Base-by-base conservation (phyloP, 1,140 invertebrate species). In the Callitettix versicolor region DNA sequence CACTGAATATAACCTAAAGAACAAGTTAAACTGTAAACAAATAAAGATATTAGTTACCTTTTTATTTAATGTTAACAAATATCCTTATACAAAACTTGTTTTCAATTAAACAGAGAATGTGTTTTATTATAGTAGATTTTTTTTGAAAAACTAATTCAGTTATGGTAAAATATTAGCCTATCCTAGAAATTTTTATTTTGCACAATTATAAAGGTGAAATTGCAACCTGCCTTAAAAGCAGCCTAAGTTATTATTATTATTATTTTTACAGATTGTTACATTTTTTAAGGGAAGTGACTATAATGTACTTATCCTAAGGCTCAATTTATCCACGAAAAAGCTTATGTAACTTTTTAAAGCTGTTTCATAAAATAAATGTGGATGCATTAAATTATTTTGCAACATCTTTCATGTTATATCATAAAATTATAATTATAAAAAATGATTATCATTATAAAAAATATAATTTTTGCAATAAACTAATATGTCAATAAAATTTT, bases 1-100 rank as follows among this genome's bases (percentile, higher is more conserved):
- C 26, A 30, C 26, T 30, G 26, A 30, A 30, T 4, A 9, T 30
- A 30, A 30, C 26, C 26, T 30, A 30, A 30, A 4, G n/a, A n/a
- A n/a, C n/a, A 30, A 30, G 26, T 56, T 17, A 58, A 55, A 55
- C 50, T 11, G 46, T 22, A 53, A 49, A 17, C 22, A 40, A 22
- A 3, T 1, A n/a, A 38, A 15, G 20, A 50, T 7, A 47, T 50
- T 18, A 2, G 3, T 48, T 54, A 9, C 21, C 9, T 18, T 22
- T 18, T 1, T 18, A 44, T n/a, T 9, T 7, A 9, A 44, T 44
- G 11, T 18, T 21, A 22, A 18, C 15, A 14, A 5, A 47, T 7
- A 11, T 47, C 9, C 22, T 9, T 47, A 7, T 47, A 18, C 4
- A 26, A 1, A 49, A 49, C 9, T 21, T 21, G 3, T 5, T 22